A percentile compares a stretch with the other conserved stretches of the same genome.
Conservation (phyloP, 2,797 vertebrate species). For the Myiothlypis coronata region DNA sequence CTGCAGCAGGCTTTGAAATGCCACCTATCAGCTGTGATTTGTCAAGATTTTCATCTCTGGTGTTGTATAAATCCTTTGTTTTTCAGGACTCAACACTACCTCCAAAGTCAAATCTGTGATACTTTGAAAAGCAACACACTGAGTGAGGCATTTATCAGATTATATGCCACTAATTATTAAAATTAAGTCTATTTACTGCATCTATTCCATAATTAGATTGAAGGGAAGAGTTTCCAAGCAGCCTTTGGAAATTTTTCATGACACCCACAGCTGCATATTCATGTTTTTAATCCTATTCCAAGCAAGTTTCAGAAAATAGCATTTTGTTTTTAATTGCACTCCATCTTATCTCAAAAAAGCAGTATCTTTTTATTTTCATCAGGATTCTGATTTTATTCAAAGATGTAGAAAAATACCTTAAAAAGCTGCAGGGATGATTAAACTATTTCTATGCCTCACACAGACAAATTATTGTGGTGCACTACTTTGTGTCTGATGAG, state of each 20-base stretch:
- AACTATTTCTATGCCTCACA: neutral
- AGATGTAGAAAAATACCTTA: neutral
- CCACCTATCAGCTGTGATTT: neutral
- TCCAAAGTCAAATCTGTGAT: neutral
- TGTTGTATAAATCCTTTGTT: neutral
- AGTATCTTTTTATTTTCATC: neutral
- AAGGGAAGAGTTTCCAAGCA: slow-evolving; percentile 23
- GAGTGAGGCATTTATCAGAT: neutral
- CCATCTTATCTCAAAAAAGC: neutral
- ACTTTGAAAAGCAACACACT: neutral
- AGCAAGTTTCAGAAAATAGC: neutral
- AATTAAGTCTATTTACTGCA: neutral
- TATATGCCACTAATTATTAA: neutral
- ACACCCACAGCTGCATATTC: slow-evolving; percentile 3
- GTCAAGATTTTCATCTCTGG: neutral
- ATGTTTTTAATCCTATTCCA: slow-evolving; percentile 3
- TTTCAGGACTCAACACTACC: neutral
- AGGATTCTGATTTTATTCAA: neutral
- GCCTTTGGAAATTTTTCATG: neutral
- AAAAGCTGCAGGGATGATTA: neutral
- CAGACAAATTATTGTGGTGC: neutral
- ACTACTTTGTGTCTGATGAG: neutral
- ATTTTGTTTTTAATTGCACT: neutral
- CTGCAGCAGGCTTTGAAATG: neutral
- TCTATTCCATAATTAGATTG: neutral